Evolutionary conservation across 2,888 invertebrate genomes (phyloP).

Genomic region (Philereme transversata): DNA sequence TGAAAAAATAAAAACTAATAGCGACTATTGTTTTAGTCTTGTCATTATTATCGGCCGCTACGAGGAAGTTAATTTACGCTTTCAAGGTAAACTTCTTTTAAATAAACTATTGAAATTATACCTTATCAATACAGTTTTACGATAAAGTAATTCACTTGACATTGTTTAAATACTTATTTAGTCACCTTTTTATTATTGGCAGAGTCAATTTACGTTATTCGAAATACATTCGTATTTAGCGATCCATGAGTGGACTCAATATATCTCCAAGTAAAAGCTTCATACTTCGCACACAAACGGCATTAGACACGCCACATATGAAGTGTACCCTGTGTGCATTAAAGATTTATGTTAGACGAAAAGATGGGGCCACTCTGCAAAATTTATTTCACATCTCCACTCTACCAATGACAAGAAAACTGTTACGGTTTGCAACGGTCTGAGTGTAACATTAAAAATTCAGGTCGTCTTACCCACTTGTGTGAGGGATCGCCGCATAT

Average conservation of each 20-base stretch:
- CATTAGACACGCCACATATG: constrained; percentile 79
- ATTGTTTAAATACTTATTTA: constrained; percentile 19
- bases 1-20: constrained; percentile 80
- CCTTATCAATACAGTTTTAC: constrained; percentile 33
- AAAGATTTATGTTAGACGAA: constrained; percentile 82
- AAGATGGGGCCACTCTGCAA: constrained; percentile 84
- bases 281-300: constrained; percentile 69
- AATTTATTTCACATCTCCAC: constrained; percentile 83
- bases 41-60: constrained; percentile 72
- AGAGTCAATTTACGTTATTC: constrained; percentile 7
- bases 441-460: constrained; percentile 84
- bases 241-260: constrained; percentile 40
- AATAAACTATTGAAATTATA: constrained; percentile 40
- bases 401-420: constrained; percentile 84
- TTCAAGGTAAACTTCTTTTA: constrained; percentile 71
- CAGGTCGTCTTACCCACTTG: constrained; percentile 82
- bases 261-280: constrained; percentile 56
- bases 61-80: constrained; percentile 75
- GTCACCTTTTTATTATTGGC: too few relatives aligned
- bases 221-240: constrained; percentile 28
- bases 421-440: constrained; percentile 84
- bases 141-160: constrained; percentile 26
- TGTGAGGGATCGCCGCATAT: constrained; percentile 83
- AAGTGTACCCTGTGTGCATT: constrained; percentile 78
- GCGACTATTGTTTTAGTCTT: constrained; percentile 79